Evolutionary conservation across 2,113 vertebrate genomes (phyloP).

Genomic region (Hippocampus abdominalis): DNA sequence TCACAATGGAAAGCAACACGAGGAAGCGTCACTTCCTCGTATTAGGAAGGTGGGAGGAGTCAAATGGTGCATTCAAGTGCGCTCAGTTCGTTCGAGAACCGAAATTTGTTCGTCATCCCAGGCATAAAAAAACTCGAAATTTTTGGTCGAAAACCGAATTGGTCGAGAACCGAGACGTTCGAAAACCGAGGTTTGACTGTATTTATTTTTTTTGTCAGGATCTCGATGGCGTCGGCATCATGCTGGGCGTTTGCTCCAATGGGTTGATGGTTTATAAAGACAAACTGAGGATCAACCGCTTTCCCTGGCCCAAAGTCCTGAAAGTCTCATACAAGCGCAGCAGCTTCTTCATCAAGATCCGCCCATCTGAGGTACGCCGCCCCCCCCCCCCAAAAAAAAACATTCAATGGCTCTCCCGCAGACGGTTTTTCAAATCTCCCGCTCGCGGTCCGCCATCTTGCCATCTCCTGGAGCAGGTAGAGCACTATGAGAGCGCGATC

Average conservation of each 20-base stretch:
- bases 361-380: slow-evolving; percentile 85
- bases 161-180: too few species aligned
- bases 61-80: too few species aligned
- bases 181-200: too few species aligned
- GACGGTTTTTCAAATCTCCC: neutral
- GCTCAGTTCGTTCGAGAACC: too few species aligned
- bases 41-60: too few species aligned
- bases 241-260: slow-evolving; percentile 91
- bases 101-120: too few species aligned
- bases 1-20: too few species aligned
- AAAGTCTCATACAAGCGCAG: slow-evolving; percentile 98
- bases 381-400: accelerated
- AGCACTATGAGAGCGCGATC: slow-evolving; percentile 95
- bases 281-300: slow-evolving; percentile 96
- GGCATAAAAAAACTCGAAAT: too few species aligned
- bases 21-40: too few species aligned
- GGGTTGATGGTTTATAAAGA: slow-evolving; percentile 98
- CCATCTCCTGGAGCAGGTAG: slow-evolving; percentile 71
- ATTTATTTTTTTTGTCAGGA: slow-evolving; percentile 71
- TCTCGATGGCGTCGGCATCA: slow-evolving; percentile 94
- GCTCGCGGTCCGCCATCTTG: neutral
- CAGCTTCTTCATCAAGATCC: slow-evolving; percentile 97
- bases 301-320: slow-evolving; percentile 97
- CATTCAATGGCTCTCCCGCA: neutral
- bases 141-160: too few species aligned